phyloP scores from a whole-genome alignment of 2,797 vertebrate genomes.

The Intellagama lesueurii region DNA sequence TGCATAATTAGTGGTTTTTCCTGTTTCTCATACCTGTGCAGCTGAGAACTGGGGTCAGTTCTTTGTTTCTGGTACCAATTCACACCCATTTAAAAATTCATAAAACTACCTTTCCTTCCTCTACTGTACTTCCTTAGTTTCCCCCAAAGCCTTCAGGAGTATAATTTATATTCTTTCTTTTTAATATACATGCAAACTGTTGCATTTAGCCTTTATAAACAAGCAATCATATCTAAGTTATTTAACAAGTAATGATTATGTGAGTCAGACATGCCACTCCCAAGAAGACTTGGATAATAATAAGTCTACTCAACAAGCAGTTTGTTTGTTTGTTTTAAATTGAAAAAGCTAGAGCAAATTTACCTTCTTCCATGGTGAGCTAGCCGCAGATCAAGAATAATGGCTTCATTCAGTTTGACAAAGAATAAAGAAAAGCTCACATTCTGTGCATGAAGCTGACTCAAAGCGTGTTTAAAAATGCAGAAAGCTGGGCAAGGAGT shows the following conservation, averaged over 20 bases:
- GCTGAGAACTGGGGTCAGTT: not conserved
- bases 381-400: constrained; percentile 42
- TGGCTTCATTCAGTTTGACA: constrained; percentile 52
- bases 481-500: constrained; percentile 54
- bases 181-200: constrained; percentile 11
- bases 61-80: not conserved
- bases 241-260: constrained; percentile 46
- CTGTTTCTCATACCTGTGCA: constrained; percentile 18
- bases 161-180: constrained; percentile 18
- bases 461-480: constrained; percentile 69
- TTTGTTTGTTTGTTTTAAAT: constrained; percentile 30
- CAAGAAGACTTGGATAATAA: not conserved
- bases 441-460: constrained; percentile 62
- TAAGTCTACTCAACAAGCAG: constrained; percentile 14
- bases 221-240: constrained; percentile 56
- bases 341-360: constrained; percentile 66
- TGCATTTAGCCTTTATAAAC: constrained; percentile 60
- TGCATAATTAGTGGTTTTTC: constrained; percentile 41
- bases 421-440: constrained; percentile 58
- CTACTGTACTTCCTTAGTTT: not conserved
- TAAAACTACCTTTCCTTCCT: not conserved
- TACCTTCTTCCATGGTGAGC: constrained; percentile 75
- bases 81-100: not conserved
- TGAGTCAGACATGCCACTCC: constrained; percentile 52
- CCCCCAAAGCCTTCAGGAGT: not conserved